These are phyloP conservation scores for Isichthys henryi DNA, from an alignment of 2,113 vertebrate species.

Conservation along the genomic window DNA sequence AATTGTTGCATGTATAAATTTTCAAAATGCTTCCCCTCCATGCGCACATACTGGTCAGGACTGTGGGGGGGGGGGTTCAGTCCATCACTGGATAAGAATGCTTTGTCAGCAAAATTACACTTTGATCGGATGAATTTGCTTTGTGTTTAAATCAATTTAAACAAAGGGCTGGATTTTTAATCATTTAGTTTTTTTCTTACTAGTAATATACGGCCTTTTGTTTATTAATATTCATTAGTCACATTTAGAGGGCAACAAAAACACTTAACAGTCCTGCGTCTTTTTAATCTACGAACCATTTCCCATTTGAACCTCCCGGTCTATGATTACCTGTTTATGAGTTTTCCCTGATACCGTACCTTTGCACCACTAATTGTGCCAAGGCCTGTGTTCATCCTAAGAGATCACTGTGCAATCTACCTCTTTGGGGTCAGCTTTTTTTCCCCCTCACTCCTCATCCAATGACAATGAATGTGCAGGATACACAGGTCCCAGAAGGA, in stretches of 20 bases:
- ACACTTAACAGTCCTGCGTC: background rate
- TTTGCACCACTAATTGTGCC: background rate
- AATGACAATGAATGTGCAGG: background rate
- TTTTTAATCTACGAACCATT: background rate
- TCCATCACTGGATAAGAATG: background rate
- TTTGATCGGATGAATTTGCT: background rate
- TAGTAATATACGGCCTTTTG: background rate
- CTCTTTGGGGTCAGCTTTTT: background rate
- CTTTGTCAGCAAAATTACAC: background rate
- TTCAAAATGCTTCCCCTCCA: background rate
- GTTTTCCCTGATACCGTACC: background rate
- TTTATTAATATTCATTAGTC: background rate
- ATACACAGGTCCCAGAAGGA: slow-evolving; percentile 7
- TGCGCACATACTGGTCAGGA: background rate
- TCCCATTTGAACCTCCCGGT: background rate
- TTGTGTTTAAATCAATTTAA: background rate
- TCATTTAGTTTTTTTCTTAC: background rate
- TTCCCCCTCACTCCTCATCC: background rate
- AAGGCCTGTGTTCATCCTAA: background rate
- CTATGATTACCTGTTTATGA: background rate
- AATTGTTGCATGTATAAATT: background rate
- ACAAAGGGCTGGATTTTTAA: background rate
- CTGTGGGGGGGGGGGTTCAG: background rate
- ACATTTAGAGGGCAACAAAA: background rate
- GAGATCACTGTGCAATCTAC: background rate